Evolutionary conservation across 1,140 invertebrate species (phyloP), one percentile per base, ranked within the genome.

Genomic region (Atopsyche davidsoni): DNA sequence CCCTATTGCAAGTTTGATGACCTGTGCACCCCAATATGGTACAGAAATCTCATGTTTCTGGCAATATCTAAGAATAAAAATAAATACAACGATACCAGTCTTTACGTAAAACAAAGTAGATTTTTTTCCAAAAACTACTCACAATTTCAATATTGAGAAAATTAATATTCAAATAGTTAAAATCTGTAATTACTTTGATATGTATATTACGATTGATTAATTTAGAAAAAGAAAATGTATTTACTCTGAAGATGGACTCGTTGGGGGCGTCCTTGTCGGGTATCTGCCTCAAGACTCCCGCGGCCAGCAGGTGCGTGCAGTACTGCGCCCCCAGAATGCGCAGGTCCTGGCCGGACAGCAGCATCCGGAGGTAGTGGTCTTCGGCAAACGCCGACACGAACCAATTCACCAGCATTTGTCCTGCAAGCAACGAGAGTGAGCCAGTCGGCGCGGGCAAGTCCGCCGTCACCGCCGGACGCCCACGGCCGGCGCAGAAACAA

Each of bases 331-430:
- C 82, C 46, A 94, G 67, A 35, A 81, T 78, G 61, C 82, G 84
- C 38, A 90, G 67, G 60, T 92, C 89, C 61, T 83, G 79, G 43
- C 78, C 74, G 25, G 76, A 80, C 25, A 89, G 67, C 39, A 79
- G 52, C 25, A 69, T 67, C 55, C 78, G 76, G 14, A 86, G 64
- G 60, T 83, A 79, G 62, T 79, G 80, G 53, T 81, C 82, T 40
- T 89, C 82, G 35, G 76, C 73, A 50, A 87, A 78, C n/a, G 85
- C 81, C 11, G 87, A 89, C 43, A 86, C 74, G 52, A 93, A 79
- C 88, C 90, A 92, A 64, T 91, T 89, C 38, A 92, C 75, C 55
- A 96, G 75, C 84, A 92, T 91, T 70, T 92, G 84, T 64, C 91
- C 92, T 94, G 70, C 34, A 72, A 70, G 40, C 24, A 62, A 58